These are phyloP conservation scores for Pterocles burchelli DNA, from an alignment of 2,113 vertebrate genomes.

Conservation along the genomic window DNA sequence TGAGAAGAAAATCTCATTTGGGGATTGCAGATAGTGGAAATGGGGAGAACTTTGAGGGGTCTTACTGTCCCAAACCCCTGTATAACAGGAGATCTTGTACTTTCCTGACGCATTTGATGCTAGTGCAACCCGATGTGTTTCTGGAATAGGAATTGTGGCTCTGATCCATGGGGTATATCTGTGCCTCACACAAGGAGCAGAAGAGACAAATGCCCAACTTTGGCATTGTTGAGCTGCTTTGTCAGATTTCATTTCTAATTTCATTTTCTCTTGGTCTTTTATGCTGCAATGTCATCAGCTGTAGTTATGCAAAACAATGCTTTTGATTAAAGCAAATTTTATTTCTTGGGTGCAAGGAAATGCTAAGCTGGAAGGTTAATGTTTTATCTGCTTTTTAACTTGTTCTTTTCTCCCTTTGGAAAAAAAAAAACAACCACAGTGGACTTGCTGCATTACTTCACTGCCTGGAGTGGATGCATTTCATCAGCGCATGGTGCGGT, in stretches of 20 bases:
- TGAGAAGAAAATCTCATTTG: not conserved
- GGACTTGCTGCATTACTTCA: conserved; percentile 56
- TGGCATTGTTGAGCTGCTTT: not conserved
- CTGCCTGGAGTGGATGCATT: conserved; percentile 72
- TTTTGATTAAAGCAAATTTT: not conserved
- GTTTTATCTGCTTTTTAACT: not conserved
- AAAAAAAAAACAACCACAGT: not conserved
- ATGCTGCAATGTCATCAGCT: not conserved
- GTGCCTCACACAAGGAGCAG: not conserved
- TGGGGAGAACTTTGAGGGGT: not conserved
- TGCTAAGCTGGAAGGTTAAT: not conserved
- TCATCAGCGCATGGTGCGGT: conserved; percentile 53
- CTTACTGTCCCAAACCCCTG: rapidly evolving
- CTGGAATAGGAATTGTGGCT: not conserved
- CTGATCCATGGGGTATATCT: rapidly evolving
- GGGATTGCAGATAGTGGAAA: not conserved
- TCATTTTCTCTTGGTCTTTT: not conserved
- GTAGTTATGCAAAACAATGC: not conserved
- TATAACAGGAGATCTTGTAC: rapidly evolving
- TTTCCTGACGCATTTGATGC: not conserved
- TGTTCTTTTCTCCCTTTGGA: not conserved
- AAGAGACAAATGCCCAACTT: not conserved
- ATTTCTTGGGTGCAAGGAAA: not conserved
- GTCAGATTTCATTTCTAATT: not conserved
- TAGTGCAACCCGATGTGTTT: not conserved